Base-by-base conservation (phyloP, 1,140 invertebrate species). In the Bombus sylvicola region DNA sequence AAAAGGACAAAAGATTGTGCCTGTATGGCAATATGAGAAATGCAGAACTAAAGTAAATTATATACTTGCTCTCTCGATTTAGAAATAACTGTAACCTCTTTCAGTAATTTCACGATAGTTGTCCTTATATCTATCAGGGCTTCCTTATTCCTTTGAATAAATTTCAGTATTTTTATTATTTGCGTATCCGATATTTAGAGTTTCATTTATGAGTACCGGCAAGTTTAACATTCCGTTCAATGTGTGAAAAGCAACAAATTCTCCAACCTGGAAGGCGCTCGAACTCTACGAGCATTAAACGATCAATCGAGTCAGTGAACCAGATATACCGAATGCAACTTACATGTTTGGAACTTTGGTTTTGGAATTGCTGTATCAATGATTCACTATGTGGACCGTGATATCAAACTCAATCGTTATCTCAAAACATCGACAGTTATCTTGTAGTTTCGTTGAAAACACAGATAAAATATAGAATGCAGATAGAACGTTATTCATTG, bases 221-320 rank as follows among this genome's bases (percentile, higher is more conserved):
- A 22, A 12, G 15, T 34, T 37, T 4, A 25, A 75, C 31, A 34
- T 34, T 75, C 12, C 6, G 39, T 43, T n/a, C 25, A 9, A 74
- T 31, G 2, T 3, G 2, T 5, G n/a, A 31, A 10, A 47, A 74
- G 72, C 41, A 47, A 74, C 41, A 74, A 41, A 47, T 74, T 31
- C 9, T 37, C n/a, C 18, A 37, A n/a, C 1, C 15, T 47, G 72
- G 15, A 47, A 47, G 28, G 10, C 10, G 41, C 1, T 25, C 8
- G 15, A 47, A 31, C n/a, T 8, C 47, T 31, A 43, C 13, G 71
- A 41, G 25, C 28, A 39, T 43, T 18, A 41, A 41, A 31, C 69
- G 69, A 72, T 72, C 71, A 72, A 72, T 72, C 71, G 71, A 41
- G 39, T 43, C 71, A 72, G 12, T 72, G 71, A 72, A 72, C 39